phyloP scores from a whole-genome alignment of 2,113 vertebrate genomes.

The Lepus europaeus region DNA sequence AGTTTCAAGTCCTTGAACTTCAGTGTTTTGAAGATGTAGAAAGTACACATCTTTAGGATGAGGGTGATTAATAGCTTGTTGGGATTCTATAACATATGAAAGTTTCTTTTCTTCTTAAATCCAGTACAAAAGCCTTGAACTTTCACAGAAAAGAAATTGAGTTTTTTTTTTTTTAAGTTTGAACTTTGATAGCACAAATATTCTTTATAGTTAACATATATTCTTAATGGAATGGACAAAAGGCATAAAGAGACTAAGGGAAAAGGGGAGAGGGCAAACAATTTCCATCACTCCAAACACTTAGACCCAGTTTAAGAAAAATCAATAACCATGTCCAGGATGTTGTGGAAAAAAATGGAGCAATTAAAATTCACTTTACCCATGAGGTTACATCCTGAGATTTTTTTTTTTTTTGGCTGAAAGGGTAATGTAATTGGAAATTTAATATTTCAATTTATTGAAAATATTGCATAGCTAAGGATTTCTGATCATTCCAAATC shows the following conservation, averaged over 20 bases:
- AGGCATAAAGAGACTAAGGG: conserved; percentile 32
- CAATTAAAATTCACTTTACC: conserved; percentile 75
- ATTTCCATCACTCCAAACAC: conserved; percentile 62
- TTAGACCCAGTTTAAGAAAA: conserved; percentile 77
- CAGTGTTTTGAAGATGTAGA: conserved; percentile 61
- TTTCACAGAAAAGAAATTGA: conserved; percentile 54
- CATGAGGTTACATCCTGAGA: neutral
- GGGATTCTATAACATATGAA: conserved; percentile 44
- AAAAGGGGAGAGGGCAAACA: fast-evolving
- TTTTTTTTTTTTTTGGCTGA: neutral
- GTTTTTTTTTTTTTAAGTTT: neutral
- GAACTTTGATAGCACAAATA: conserved; percentile 53
- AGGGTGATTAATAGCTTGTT: conserved; percentile 60
- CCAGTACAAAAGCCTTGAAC: conserved; percentile 53
- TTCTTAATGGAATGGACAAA: conserved; percentile 61
- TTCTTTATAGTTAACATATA: conserved; percentile 60
- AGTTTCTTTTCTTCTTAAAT: conserved; percentile 42
- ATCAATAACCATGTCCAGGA: conserved; percentile 55
- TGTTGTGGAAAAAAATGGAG: conserved; percentile 15
- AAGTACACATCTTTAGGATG: conserved; percentile 48
- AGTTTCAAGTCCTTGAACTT: conserved; percentile 61
- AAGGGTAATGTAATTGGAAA: conserved; percentile 37
- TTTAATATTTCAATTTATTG: conserved; percentile 68
- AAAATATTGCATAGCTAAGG: conserved; percentile 29
- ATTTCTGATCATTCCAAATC: conserved; percentile 60